A percentile compares a stretch with the other conserved stretches of the same genome.
Conservation (phyloP, 2,888 invertebrate genomes). For the Drosophila neonasuta region DNA sequence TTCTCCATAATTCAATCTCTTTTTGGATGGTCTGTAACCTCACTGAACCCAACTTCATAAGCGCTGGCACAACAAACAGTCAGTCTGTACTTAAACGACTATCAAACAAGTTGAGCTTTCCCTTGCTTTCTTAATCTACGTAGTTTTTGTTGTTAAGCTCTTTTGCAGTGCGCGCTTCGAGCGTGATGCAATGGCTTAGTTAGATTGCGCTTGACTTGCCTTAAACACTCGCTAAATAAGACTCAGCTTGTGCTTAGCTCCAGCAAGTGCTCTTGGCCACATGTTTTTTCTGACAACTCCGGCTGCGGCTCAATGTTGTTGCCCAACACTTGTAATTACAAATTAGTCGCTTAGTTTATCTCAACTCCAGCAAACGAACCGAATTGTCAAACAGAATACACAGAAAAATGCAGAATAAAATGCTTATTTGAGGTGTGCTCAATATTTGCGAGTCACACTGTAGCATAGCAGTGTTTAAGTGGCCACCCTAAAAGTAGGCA, state of each 20-base stretch:
- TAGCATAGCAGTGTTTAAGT: conserved; percentile 26
- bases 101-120: conserved; percentile 33
- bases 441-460: conserved; percentile 46
- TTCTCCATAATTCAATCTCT: background rate
- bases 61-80: background rate
- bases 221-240: conserved; percentile 54
- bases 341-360: conserved; percentile 14
- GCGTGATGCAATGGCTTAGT: conserved; percentile 65
- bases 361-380: conserved; percentile 9
- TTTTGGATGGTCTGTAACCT: background rate
- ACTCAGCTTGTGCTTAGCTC: conserved; percentile 44
- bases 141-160: conserved; percentile 24
- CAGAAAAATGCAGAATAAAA: background rate
- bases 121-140: conserved; percentile 14
- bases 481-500: conserved; percentile 65
- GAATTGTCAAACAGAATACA: background rate
- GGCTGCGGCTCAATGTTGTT: conserved; percentile 39
- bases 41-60: background rate
- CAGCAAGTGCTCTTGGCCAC: conserved; percentile 12
- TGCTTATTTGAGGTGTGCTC: background rate
- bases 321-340: conserved; percentile 27
- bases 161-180: conserved; percentile 20
- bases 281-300: conserved; percentile 16
- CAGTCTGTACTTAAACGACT: conserved; percentile 12
- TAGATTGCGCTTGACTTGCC: conserved; percentile 68